phyloP scores from a whole-genome alignment of 2,797 vertebrate genomes.

The Notamacropus eugenii region DNA sequence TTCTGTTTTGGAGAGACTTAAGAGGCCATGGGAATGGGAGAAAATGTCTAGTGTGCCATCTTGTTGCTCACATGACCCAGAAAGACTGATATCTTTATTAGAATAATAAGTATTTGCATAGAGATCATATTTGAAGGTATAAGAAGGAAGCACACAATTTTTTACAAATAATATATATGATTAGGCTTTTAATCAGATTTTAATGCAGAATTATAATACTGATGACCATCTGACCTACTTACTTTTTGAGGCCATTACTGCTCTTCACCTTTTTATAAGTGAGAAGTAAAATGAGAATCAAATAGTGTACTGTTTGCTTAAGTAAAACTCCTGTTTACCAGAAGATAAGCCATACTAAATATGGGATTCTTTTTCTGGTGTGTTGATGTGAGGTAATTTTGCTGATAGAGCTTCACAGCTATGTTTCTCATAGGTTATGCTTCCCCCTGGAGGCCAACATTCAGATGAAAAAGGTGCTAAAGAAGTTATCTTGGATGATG shows the following conservation, averaged over 20 bases:
- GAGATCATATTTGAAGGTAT: background rate
- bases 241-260: background rate
- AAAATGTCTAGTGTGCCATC: background rate
- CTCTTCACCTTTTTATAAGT: background rate
- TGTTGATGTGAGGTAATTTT: background rate
- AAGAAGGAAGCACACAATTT: background rate
- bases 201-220: background rate
- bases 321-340: background rate
- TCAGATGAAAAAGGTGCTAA: slow-evolving; percentile 94
- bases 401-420: background rate
- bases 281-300: background rate
- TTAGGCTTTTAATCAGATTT: background rate
- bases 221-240: background rate
- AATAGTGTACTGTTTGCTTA: background rate
- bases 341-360: background rate
- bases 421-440: slow-evolving; percentile 82
- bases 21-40: background rate
- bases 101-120: background rate
- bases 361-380: background rate
- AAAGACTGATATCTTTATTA: background rate
- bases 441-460: slow-evolving; percentile 91
- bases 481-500: slow-evolving; percentile 93
- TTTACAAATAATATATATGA: background rate
- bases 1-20: background rate
- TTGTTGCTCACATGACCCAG: background rate